A percentile compares a stretch with the other conserved stretches of the same genome.
Evolutionary conservation across 2,888 invertebrate genomes (phyloP).

Genomic region (Drosophila mimetica): DNA sequence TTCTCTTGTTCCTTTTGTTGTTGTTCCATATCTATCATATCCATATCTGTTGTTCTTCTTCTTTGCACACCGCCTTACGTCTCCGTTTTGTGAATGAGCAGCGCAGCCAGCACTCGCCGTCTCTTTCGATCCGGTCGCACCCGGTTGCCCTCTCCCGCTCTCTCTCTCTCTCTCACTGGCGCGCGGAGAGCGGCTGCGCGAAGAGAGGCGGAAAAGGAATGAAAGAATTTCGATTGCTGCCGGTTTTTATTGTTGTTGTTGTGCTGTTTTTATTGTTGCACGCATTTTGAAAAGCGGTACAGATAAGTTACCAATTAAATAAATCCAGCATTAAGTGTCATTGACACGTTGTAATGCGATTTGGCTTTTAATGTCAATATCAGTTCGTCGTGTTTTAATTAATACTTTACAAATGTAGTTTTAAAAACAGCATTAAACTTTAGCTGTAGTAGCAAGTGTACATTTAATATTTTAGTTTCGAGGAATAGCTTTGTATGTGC

Average conservation of each 20-base stretch:
- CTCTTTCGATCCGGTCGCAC: neutral
- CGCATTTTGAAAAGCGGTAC: slow-evolving; percentile 17
- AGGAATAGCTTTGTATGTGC: no score
- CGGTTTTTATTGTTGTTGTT: slow-evolving; percentile 25
- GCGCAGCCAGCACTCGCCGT: slow-evolving; percentile 48
- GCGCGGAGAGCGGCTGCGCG: slow-evolving; percentile 24
- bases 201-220: slow-evolving; percentile 20
- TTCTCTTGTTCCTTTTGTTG: slow-evolving; percentile 50
- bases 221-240: slow-evolving; percentile 36
- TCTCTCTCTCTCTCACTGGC: no score
- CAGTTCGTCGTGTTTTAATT: neutral
- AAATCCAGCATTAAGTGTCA: slow-evolving; percentile 4
- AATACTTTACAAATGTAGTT: no score
- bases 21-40: slow-evolving; percentile 79
- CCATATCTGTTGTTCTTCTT: no score
- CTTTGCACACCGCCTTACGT: slow-evolving; percentile 30
- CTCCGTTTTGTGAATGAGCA: slow-evolving; percentile 42
- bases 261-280: slow-evolving; percentile 21
- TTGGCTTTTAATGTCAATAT: neutral
- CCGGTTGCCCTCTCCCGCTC: slow-evolving; percentile 15
- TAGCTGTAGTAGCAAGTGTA: no score
- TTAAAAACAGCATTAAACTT: no score
- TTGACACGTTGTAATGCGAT: neutral
- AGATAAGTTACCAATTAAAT: slow-evolving; percentile 20
- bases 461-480: no score